A percentile compares a stretch with the other conserved stretches of the same genome.
phyloP scores from a whole-genome alignment of 2,113 vertebrate species.

The Probosciger aterrimus region DNA sequence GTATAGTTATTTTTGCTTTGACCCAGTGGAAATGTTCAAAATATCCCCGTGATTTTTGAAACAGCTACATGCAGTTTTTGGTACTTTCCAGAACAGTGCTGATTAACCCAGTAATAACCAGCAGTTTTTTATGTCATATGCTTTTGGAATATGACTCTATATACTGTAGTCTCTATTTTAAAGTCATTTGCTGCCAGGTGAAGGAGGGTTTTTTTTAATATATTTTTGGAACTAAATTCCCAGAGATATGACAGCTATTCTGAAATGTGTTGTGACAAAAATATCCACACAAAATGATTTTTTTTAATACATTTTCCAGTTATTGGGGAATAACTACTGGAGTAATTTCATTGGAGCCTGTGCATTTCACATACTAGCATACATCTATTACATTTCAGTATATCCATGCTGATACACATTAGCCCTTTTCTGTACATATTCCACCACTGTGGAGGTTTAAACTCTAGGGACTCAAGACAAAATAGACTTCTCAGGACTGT shows the following conservation, averaged over 20 bases:
- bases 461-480: not conserved
- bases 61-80: conserved; percentile 49
- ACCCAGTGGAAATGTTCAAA: conserved; percentile 62
- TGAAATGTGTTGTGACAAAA: conserved; percentile 65
- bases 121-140: conserved; percentile 19
- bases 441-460: not conserved
- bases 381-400: not conserved
- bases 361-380: not conserved
- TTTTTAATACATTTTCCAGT: conserved; percentile 46
- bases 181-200: conserved; percentile 40
- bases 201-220: not conserved
- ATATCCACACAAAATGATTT: conserved; percentile 32
- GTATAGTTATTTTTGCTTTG: conserved; percentile 53
- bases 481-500: not conserved
- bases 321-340: conserved; percentile 8
- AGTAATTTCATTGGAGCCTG: not conserved
- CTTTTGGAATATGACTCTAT: conserved; percentile 29
- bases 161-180: conserved; percentile 4
- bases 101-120: conserved; percentile 70
- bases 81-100: conserved; percentile 64
- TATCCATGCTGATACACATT: not conserved
- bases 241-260: conserved; percentile 65
- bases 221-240: conserved; percentile 49
- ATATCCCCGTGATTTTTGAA: conserved; percentile 55
- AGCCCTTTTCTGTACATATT: not conserved